phyloP scores from a whole-genome alignment of 1,140 invertebrate genomes.

The Apis cerana region DNA sequence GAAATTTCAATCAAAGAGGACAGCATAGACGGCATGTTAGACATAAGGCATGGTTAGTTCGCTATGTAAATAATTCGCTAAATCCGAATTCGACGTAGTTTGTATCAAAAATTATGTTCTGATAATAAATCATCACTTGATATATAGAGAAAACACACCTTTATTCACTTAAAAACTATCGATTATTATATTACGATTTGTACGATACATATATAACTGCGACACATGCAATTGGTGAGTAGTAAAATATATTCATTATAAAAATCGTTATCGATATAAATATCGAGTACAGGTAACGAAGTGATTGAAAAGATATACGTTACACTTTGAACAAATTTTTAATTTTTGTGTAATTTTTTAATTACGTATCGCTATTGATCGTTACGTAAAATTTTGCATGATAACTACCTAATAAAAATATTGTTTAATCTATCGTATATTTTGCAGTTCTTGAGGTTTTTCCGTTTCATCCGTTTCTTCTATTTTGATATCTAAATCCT shows the following conservation, averaged over 20 bases:
- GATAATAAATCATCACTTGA: slow-evolving; percentile 57
- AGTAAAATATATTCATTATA: neutral
- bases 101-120: slow-evolving; percentile 58
- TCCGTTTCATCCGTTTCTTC: slow-evolving; percentile 35
- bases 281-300: neutral
- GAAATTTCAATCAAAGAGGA: no score
- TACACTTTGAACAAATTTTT: neutral
- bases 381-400: neutral
- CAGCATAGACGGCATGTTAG: slow-evolving; percentile 1
- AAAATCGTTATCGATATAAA: neutral
- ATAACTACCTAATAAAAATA: neutral
- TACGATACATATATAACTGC: neutral
- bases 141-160: neutral
- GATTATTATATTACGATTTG: neutral
- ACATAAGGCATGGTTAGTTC: slow-evolving; percentile 47
- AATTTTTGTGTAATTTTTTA: neutral
- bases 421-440: neutral
- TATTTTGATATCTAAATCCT: slow-evolving; percentile 79
- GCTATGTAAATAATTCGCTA: slow-evolving; percentile 63
- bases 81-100: slow-evolving; percentile 52
- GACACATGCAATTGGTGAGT: neutral
- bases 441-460: neutral
- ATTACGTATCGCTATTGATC: neutral
- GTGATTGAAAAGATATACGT: neutral
- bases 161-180: neutral